phyloP scores from a whole-genome alignment of 2,888 invertebrate genomes.

The Melinaea marsaeus region DNA sequence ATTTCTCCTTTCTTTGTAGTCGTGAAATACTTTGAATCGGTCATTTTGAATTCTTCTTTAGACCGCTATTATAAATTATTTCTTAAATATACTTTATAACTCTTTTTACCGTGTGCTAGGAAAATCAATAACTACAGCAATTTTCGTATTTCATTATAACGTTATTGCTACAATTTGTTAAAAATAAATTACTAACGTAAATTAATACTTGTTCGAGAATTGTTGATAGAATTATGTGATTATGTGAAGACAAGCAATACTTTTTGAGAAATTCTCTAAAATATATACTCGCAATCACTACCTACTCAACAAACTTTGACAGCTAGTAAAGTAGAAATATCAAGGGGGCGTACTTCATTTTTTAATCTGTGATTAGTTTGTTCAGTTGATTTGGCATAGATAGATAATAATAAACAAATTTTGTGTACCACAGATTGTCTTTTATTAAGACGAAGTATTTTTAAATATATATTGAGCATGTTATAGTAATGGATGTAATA shows the following conservation, averaged over 20 bases:
- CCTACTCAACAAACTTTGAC: not conserved
- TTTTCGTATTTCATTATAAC: not conserved
- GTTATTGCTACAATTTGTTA: not conserved
- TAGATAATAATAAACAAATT: no score
- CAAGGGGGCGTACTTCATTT: not conserved
- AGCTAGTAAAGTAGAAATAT: not conserved
- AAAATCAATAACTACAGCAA: constrained; percentile 46
- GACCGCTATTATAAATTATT: constrained; percentile 6
- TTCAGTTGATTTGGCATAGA: not conserved
- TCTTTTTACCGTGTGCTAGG: constrained; percentile 30
- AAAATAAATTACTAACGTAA: constrained; percentile 14
- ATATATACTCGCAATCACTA: not conserved
- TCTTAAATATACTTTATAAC: constrained; percentile 16
- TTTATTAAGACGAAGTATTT: no score
- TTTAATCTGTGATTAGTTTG: not conserved
- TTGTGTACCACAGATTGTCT: no score
- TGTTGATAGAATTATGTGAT: constrained; percentile 1
- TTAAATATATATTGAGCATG: no score
- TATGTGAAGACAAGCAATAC: not conserved
- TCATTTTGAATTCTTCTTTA: constrained; percentile 81
- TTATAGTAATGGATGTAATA: no score
- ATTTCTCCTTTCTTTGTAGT: constrained; percentile 99
- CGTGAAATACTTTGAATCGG: constrained; percentile 99
- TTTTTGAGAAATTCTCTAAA: constrained; percentile 1
- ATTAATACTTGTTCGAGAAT: not conserved